phyloP scores from a whole-genome alignment of 2,113 vertebrate genomes.

The Salvator merianae region DNA sequence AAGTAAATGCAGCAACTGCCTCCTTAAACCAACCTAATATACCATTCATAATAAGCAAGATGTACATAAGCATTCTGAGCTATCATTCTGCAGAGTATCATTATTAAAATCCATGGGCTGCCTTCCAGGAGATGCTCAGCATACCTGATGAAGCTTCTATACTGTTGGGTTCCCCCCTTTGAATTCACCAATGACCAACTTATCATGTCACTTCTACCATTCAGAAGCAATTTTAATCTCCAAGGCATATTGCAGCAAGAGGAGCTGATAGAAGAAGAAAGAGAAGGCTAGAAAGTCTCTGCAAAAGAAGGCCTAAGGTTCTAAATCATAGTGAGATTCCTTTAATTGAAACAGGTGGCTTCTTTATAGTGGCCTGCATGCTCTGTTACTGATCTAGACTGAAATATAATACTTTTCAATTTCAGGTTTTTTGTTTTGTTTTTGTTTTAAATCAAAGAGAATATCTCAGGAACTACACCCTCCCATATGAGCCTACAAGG shows the following conservation, averaged over 20 bases:
- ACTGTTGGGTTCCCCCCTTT: too few species aligned
- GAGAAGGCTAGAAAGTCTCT: not conserved
- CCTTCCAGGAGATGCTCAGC: not conserved
- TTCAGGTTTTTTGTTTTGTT: not conserved
- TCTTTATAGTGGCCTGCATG: not conserved
- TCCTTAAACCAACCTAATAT: slow-evolving; percentile 63
- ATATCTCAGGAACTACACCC: too few species aligned
- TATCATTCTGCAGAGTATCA: slow-evolving; percentile 15
- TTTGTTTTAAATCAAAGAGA: too few species aligned
- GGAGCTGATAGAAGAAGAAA: not conserved
- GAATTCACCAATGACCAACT: not conserved
- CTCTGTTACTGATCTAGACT: slow-evolving; percentile 8
- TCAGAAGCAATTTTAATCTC: not conserved
- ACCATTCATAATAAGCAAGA: slow-evolving; percentile 50
- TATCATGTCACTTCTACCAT: not conserved
- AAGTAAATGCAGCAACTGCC: slow-evolving; percentile 54
- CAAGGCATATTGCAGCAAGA: not conserved
- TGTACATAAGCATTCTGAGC: slow-evolving; percentile 36
- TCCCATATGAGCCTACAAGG: too few species aligned
- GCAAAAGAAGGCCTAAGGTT: not conserved
- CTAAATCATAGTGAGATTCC: not conserved
- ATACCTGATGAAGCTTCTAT: not conserved
- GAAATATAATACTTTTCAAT: slow-evolving; percentile 31
- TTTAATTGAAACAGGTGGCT: slow-evolving; percentile 30
- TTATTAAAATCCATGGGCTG: slow-evolving; percentile 27